Conservation (phyloP, 2,797 vertebrate species). For the Champsocephalus gunnari region DNA sequence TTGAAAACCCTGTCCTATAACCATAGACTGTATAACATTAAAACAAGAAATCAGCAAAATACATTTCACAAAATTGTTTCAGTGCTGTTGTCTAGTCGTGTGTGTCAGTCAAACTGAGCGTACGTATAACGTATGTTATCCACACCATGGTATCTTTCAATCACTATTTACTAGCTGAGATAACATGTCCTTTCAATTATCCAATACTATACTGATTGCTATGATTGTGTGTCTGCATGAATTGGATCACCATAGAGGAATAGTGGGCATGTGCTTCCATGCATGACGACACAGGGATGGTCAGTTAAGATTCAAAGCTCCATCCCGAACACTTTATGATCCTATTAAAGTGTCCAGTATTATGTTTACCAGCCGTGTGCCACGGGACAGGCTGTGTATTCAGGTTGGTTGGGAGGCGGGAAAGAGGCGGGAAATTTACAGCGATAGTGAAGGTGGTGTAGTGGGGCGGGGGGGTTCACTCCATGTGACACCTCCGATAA, state of each 20-base stretch:
- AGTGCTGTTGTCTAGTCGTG: not conserved
- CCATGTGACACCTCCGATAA: constrained; percentile 70
- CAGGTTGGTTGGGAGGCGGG: not conserved
- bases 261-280: not conserved
- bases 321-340: constrained; percentile 23
- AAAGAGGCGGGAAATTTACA: constrained; percentile 39
- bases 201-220: not conserved
- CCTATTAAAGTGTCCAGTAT: constrained; percentile 40
- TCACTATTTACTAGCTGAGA: not conserved
- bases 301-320: constrained; percentile 3
- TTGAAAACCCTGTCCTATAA: no score
- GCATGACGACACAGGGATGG: not conserved
- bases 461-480: constrained; percentile 29
- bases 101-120: not conserved
- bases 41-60: not conserved
- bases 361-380: constrained; percentile 38
- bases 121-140: not conserved
- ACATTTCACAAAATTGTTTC: not conserved
- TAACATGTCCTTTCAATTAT: constrained; percentile 2
- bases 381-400: not conserved
- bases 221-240: not conserved
- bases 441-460: constrained; percentile 16
- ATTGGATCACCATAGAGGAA: not conserved
- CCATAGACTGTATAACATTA: no score
- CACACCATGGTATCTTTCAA: not conserved